These are phyloP conservation scores for Stenodema calcarata DNA, from an alignment of 2,888 invertebrate genomes.

Conservation along the genomic window DNA sequence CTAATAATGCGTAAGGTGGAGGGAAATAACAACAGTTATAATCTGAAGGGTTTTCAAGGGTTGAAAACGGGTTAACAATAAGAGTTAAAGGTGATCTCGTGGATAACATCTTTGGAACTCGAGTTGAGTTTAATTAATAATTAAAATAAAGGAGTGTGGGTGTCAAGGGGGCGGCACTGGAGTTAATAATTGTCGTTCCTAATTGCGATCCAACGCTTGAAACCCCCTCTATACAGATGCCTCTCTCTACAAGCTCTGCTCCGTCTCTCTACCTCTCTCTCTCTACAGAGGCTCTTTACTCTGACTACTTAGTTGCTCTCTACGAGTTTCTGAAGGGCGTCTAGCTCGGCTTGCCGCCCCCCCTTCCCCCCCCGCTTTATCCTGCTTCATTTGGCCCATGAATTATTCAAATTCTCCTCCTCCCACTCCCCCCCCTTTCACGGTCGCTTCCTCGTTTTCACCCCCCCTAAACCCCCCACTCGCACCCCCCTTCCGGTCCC, in stretches of 20 bases:
- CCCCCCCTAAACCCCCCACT: constrained; percentile 35
- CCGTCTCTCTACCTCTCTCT: no score
- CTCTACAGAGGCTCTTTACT: neutral
- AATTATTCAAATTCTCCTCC: constrained; percentile 52
- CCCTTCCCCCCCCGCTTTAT: constrained; percentile 31
- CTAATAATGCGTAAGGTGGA: neutral
- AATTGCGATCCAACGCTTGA: constrained; percentile 51
- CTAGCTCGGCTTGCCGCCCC: neutral
- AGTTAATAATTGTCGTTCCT: constrained; percentile 53
- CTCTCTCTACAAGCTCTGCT: neutral
- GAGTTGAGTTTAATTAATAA: constrained; percentile 47
- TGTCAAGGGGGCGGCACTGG: constrained; percentile 35
- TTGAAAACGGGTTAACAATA: constrained; percentile 18
- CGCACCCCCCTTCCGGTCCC: constrained; percentile 9
- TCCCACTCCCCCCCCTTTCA: constrained; percentile 37
- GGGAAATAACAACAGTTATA: neutral
- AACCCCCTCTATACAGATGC: neutral
- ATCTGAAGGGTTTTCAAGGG: neutral
- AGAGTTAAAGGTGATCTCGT: constrained; percentile 29
- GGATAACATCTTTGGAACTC: constrained; percentile 27
- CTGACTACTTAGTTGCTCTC: neutral
- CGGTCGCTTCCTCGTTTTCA: no score
- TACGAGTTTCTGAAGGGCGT: constrained; percentile 9
- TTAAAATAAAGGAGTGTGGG: constrained; percentile 46
- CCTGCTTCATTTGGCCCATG: constrained; percentile 54